phyloP scores from a whole-genome alignment of 2,797 vertebrate genomes.

The Enteromius argenteus region DNA sequence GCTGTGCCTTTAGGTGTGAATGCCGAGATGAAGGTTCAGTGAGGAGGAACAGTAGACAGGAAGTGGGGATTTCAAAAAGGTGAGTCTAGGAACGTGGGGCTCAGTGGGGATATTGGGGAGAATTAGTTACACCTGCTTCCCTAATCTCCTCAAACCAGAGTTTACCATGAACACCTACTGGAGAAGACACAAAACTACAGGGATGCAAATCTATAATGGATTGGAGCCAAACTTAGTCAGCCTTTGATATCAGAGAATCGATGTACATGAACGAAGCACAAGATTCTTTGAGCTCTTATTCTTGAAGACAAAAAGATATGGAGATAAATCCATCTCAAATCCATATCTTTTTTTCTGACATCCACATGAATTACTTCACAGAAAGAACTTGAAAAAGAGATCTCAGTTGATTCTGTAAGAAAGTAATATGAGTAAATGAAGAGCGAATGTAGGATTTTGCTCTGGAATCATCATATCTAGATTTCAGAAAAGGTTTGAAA shows the following conservation, averaged over 20 bases:
- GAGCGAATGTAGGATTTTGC: not conserved
- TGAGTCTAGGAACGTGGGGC: not conserved
- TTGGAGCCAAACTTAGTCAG: not conserved
- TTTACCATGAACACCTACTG: slow-evolving; percentile 13
- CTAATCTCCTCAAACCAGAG: slow-evolving; percentile 6
- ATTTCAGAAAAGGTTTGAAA: not conserved
- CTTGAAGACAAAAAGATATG: not conserved
- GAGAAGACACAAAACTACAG: slow-evolving; percentile 5
- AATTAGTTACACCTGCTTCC: slow-evolving; percentile 54
- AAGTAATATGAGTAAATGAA: not conserved
- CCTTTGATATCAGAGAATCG: not conserved
- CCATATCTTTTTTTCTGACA: not conserved
- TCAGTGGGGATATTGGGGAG: slow-evolving; percentile 26
- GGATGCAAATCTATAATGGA: slow-evolving; percentile 22
- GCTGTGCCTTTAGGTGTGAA: not conserved
- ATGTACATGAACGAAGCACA: not conserved
- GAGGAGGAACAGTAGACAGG: not conserved
- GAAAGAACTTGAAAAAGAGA: not conserved
- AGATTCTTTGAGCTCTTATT: not conserved
- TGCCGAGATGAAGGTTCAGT: not conserved
- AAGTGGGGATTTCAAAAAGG: not conserved
- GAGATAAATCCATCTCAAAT: not conserved
- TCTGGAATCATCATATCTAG: not conserved
- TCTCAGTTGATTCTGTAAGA: not conserved
- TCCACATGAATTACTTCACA: not conserved